These are phyloP conservation scores for Vireo altiloquus DNA, from an alignment of 2,113 vertebrate species.

Conservation along the genomic window DNA sequence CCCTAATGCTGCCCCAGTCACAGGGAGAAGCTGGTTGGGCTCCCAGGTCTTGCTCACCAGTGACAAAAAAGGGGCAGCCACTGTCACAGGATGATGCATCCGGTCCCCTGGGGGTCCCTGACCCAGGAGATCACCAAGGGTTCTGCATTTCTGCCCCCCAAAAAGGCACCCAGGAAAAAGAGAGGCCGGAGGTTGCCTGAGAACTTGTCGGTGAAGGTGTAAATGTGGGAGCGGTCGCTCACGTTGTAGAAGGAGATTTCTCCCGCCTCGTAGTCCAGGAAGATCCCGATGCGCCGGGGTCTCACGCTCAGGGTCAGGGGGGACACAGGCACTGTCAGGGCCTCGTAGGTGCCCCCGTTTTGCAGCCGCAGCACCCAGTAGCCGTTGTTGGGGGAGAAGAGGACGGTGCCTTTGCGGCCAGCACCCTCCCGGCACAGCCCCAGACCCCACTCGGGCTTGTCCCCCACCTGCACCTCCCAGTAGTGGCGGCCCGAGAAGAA, in stretches of 20 bases:
- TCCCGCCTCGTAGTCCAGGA: slow-evolving; percentile 81
- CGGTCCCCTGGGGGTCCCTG: neutral
- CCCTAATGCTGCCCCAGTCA: neutral
- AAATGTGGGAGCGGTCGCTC: slow-evolving; percentile 73
- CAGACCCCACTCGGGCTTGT: slow-evolving; percentile 83
- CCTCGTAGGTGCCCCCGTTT: slow-evolving; percentile 70
- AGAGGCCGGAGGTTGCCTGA: slow-evolving; percentile 79
- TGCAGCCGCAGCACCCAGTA: slow-evolving; percentile 84
- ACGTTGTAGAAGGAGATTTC: slow-evolving; percentile 82
- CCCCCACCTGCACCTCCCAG: slow-evolving; percentile 87
- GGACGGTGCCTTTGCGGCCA: slow-evolving; percentile 75
- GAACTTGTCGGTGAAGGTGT: slow-evolving; percentile 82
- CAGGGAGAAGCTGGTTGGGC: fast-evolving
- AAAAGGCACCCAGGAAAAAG: slow-evolving; percentile 78
- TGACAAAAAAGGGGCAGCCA: neutral
- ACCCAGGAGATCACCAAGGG: slow-evolving; percentile 69
- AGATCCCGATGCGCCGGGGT: slow-evolving; percentile 75
- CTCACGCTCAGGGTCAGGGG: slow-evolving; percentile 47
- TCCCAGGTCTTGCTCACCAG: neutral
- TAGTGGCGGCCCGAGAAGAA: slow-evolving; percentile 77
- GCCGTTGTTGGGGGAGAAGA: slow-evolving; percentile 80
- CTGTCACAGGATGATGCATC: slow-evolving; percentile 14
- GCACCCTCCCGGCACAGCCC: slow-evolving; percentile 79
- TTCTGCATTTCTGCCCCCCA: slow-evolving; percentile 74
- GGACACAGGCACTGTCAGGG: slow-evolving; percentile 70